Evolutionary conservation across 2,888 invertebrate genomes (phyloP), one percentile per base, ranked within the genome.

Genomic region (Cryptus armator): DNA sequence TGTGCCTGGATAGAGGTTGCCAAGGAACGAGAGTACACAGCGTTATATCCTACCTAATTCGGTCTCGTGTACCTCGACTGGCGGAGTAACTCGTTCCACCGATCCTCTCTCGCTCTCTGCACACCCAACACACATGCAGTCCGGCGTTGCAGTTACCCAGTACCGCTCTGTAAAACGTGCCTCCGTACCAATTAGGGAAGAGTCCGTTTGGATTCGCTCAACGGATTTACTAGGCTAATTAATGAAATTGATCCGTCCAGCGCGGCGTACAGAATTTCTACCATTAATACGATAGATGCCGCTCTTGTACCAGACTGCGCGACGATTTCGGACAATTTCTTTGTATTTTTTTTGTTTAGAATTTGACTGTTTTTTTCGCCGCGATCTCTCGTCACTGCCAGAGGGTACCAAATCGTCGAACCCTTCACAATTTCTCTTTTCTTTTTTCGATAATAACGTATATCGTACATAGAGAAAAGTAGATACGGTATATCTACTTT

Each of bases 181-280:
- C 88, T 86, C 37, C 88, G 88, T 90, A 89, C 90, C 92, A 92
- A 92, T 92, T 92, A 91, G 91, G 87, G 79, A 76, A 59, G 62
- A 89, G 87, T 88, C 88, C 88, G 89, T 19, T 88, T 86, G 86
- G 83, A 81, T 43, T 75, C 70, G 87, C 87, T 82, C 83, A 85
- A 83, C 88, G 91, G 91, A 92, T 92, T 92, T 91, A 91, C 89
- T 90, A 89, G 91, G 89, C 91, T 92, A 91, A 91, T 93, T 92
- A 92, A 91, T 91, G 90, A 91, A 92, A 92, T 91, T 91, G 91
- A 92, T 92, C 90, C 90, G 88, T 89, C 87, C 87, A 86, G 89
- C 87, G 88, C 86, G 86, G 85, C 85, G 64, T 77, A 43, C 77
- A 19, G 83, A 56, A 81, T 79, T 64, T 76, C 85, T 46, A 68